Evolutionary conservation across 2,888 invertebrate species (phyloP).

Genomic region (Calameuta idolon): DNA sequence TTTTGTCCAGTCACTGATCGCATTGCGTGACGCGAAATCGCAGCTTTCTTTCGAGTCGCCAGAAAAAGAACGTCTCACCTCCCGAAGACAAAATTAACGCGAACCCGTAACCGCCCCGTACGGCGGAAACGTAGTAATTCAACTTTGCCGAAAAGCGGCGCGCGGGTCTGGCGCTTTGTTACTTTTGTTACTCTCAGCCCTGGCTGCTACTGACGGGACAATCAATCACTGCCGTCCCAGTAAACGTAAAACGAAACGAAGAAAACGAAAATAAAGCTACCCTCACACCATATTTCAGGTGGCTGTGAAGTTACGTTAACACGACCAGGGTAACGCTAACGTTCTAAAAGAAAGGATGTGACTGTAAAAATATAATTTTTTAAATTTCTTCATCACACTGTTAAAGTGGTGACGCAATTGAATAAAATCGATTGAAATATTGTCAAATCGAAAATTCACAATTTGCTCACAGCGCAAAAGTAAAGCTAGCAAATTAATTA

Average conservation of each 20-base stretch:
- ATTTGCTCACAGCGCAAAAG: neutral
- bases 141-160: slow-evolving; percentile 46
- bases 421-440: neutral
- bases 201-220: slow-evolving; percentile 62
- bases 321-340: neutral
- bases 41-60: slow-evolving; percentile 5
- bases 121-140: slow-evolving; percentile 42
- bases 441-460: neutral
- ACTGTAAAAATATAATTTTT: neutral
- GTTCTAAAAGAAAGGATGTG: neutral
- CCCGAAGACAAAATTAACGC: slow-evolving; percentile 22
- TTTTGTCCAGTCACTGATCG: neutral
- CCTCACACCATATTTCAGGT: slow-evolving; percentile 23
- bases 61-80: slow-evolving; percentile 18
- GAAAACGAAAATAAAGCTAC: slow-evolving; percentile 32
- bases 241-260: slow-evolving; percentile 52
- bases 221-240: slow-evolving; percentile 61
- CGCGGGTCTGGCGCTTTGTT: slow-evolving; percentile 48
- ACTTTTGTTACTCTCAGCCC: slow-evolving; percentile 57
- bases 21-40: neutral
- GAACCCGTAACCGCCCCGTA: slow-evolving; percentile 14
- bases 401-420: neutral
- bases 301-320: neutral
- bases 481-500: slow-evolving; percentile 11
- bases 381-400: neutral